Conservation (phyloP, 2,888 invertebrate genomes). For the Leptopilina drosophilae region DNA sequence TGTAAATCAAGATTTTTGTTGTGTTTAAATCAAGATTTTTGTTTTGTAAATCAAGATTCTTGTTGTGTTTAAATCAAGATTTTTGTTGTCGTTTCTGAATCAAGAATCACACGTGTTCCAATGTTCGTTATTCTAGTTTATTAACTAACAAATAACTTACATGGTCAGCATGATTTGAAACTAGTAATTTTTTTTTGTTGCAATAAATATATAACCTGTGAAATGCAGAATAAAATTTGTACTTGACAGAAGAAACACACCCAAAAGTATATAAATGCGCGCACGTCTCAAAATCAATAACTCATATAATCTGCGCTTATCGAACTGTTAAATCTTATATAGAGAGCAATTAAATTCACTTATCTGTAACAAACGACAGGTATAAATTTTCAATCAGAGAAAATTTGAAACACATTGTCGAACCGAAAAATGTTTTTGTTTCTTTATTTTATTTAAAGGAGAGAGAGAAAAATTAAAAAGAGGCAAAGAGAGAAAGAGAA, state of each 20-base stretch:
- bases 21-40: too few relatives aligned
- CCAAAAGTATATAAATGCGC: not conserved
- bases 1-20: too few relatives aligned
- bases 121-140: too few relatives aligned
- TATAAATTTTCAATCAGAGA: not conserved
- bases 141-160: too few relatives aligned
- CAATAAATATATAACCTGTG: not conserved
- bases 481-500: not conserved
- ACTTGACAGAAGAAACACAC: not conserved
- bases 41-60: too few relatives aligned
- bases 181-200: not conserved
- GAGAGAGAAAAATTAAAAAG: not conserved
- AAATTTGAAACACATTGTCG: not conserved
- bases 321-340: not conserved
- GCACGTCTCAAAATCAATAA: slow-evolving; percentile 5
- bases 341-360: not conserved
- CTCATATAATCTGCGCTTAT: not conserved
- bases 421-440: too few relatives aligned
- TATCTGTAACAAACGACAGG: not conserved
- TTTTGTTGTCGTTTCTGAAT: too few relatives aligned
- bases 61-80: too few relatives aligned
- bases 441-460: too few relatives aligned
- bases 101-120: too few relatives aligned
- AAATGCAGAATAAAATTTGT: not conserved
- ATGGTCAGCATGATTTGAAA: too few relatives aligned